Conservation (phyloP, 2,888 invertebrate genomes). For the Penaeus monodon region DNA sequence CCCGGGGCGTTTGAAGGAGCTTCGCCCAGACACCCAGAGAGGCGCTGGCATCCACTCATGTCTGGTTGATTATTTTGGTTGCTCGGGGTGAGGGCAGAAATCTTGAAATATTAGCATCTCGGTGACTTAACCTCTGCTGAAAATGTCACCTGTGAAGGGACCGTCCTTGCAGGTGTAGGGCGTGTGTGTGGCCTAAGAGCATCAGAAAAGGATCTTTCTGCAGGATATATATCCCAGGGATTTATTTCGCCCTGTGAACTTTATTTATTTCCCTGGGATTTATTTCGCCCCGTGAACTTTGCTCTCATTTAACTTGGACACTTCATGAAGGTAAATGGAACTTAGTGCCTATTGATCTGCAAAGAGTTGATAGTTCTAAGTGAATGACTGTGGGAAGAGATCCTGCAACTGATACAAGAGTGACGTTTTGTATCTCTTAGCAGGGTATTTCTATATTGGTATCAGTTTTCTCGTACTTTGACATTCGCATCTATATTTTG, state of each 20-base stretch:
- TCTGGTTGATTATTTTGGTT: slow-evolving; percentile 50
- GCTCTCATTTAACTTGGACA: slow-evolving; percentile 4
- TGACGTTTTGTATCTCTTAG: too few relatives aligned
- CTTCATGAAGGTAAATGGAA: slow-evolving; percentile 3
- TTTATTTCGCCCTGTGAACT: slow-evolving; percentile 1
- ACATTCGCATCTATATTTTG: too few relatives aligned
- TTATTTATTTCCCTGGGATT: not conserved
- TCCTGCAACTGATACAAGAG: too few relatives aligned
- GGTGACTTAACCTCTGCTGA: not conserved
- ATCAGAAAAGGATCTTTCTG: not conserved
- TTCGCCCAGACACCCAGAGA: slow-evolving; percentile 21
- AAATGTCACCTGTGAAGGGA: not conserved
- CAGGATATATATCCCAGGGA: not conserved
- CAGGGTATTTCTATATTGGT: too few relatives aligned
- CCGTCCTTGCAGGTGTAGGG: not conserved
- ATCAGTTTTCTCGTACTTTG: too few relatives aligned
- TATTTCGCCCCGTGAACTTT: not conserved
- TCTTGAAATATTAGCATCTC: not conserved
- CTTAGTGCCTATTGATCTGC: too few relatives aligned
- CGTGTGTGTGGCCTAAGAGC: not conserved
- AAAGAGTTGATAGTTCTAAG: too few relatives aligned
- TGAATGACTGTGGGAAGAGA: too few relatives aligned
- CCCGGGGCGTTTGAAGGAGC: slow-evolving; percentile 33
- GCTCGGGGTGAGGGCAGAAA: slow-evolving; percentile 5
- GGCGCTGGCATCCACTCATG: slow-evolving; percentile 47